phyloP scores from a whole-genome alignment of 2,888 invertebrate species.

The Fragum fragum region DNA sequence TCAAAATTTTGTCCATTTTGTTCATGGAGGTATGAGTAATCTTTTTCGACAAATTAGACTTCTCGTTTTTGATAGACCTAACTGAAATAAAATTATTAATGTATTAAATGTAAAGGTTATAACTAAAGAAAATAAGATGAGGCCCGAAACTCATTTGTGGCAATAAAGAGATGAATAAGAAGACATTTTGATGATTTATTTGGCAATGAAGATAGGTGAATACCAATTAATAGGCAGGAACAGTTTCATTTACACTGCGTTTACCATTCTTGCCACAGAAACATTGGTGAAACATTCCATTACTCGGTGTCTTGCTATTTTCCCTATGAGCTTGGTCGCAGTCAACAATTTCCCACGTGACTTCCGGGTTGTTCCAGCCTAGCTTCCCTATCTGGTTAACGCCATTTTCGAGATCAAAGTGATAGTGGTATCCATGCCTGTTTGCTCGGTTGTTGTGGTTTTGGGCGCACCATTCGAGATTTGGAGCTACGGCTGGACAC shows the following conservation, averaged over 20 bases:
- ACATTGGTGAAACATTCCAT: slow-evolving; percentile 60
- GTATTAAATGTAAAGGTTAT: too few relatives aligned
- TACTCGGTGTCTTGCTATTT: slow-evolving; percentile 46
- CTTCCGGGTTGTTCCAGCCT: slow-evolving; percentile 75
- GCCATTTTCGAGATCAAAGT: slow-evolving; percentile 74
- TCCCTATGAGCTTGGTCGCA: slow-evolving; percentile 49
- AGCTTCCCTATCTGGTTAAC: slow-evolving; percentile 56
- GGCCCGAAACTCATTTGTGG: too few relatives aligned
- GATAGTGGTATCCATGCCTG: slow-evolving; percentile 65
- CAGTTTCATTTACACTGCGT: not conserved
- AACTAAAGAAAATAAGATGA: too few relatives aligned
- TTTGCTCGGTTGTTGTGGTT: slow-evolving; percentile 47
- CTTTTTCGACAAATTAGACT: too few relatives aligned
- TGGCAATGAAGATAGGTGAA: not conserved
- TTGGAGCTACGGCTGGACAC: slow-evolving; percentile 73
- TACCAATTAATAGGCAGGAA: not conserved
- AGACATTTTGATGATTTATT: not conserved
- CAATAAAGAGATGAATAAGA: too few relatives aligned
- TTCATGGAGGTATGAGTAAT: too few relatives aligned
- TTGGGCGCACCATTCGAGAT: slow-evolving; percentile 78
- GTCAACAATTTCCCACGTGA: slow-evolving; percentile 65
- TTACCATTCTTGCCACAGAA: slow-evolving; percentile 31
- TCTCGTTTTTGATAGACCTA: too few relatives aligned
- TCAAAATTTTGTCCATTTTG: too few relatives aligned
- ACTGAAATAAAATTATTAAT: too few relatives aligned